Base-by-base conservation (phyloP, 2,888 invertebrate genomes). In the Hydropsyche betteni region DNA sequence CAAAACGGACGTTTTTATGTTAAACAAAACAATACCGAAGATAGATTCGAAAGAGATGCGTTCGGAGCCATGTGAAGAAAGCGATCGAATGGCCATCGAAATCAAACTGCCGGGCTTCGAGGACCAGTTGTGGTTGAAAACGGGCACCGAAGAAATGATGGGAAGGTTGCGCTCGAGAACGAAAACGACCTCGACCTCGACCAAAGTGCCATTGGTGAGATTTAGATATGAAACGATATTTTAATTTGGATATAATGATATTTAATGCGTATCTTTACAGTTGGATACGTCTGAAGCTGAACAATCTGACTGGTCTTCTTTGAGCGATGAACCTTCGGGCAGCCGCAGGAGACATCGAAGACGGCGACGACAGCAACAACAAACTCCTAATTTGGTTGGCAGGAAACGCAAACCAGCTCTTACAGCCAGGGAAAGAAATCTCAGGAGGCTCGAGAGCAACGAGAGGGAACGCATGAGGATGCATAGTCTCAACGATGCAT, bases 401-500 rank as follows among this genome's bases (percentile, higher is more conserved):
- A 82, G 87, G 74, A 84, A 89, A 80, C 84, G 90, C 80, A 88
- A 90, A 82, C 88, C 90, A 69, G 89, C 89, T 68, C 86, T 91
- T 68, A 90, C 89, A 81, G 90, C 92, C 8, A 85, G 91, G 80
- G 93, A 93, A 84, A 87, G 91, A 82, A 92, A 92, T 82, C 85
- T 92, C 80, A 85, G 93, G 80, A 88, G 93, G 81, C 87, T 93
- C 81, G 93, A 93, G 85, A 93, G 92, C 84, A 93, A 93, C 84
- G 92, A 93, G 84, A 86, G 93, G 80, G 93, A 93, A 84, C 86
- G 93, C 80, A 92, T 92, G 90, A 87, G 93, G 81, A 93, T 93
- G 93, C 93, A 93, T 84, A 91, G 91, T 78, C 86, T 93, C 78
- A 93, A 93, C 83, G 93, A 93, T 83, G 93, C 93, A 14, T 93